Percentiles rank a stretch among this genome's conserved stretches.
Evolutionary conservation across 2,113 vertebrate genomes (phyloP).

Genomic region (Epinephelus lanceolatus): DNA sequence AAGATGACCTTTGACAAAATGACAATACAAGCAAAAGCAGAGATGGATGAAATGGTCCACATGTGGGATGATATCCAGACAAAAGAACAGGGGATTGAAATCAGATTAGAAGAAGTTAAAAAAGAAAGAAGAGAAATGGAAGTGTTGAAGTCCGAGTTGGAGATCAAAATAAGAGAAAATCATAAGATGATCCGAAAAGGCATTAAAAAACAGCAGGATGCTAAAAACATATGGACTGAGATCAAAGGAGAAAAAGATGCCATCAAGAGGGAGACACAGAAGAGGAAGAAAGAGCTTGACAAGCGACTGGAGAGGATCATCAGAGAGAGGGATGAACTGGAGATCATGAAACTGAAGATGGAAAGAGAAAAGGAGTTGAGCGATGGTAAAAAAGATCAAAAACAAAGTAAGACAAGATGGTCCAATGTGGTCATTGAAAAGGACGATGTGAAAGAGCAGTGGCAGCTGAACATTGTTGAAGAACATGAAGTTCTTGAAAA

Average conservation of each 20-base stretch:
- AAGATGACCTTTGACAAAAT: constrained; percentile 22
- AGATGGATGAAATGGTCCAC: constrained; percentile 23
- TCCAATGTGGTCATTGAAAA: background rate
- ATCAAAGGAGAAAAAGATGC: constrained; percentile 39
- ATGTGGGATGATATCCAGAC: background rate
- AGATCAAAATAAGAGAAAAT: constrained; percentile 46
- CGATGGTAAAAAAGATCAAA: background rate
- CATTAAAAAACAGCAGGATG: constrained; percentile 28
- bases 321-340: constrained; percentile 48
- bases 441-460: background rate
- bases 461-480: background rate
- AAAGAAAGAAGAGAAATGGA: constrained; percentile 62
- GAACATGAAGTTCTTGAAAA: background rate
- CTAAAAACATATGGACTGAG: constrained; percentile 30
- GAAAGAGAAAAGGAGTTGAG: constrained; percentile 10
- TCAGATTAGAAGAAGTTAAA: constrained; percentile 16
- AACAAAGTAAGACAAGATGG: no score
- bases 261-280: constrained; percentile 33
- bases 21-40: background rate
- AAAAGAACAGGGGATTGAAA: constrained; percentile 38
- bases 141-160: constrained; percentile 48
- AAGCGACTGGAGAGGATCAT: constrained; percentile 39
- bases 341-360: constrained; percentile 46
- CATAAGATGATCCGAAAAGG: constrained; percentile 26
- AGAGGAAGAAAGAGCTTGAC: constrained; percentile 39